Conservation (phyloP, 2,113 vertebrate species). For the Micronycteris hirsuta region DNA sequence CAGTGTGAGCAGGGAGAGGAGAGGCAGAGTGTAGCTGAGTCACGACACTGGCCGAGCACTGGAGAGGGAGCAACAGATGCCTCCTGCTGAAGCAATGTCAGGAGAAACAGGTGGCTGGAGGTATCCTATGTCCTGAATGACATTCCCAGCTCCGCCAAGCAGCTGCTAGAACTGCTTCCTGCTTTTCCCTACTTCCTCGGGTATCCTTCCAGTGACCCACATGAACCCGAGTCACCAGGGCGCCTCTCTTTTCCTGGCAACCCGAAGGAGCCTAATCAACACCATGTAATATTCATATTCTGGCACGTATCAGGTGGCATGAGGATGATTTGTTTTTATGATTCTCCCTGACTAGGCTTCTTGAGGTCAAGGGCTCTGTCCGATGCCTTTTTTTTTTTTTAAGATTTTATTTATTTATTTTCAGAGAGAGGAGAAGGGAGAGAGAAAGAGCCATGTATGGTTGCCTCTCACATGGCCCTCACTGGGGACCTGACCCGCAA, state of each 20-base stretch:
- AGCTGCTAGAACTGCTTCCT: slow-evolving; percentile 56
- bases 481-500: no score
- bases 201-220: slow-evolving; percentile 4
- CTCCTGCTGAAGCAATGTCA: background rate
- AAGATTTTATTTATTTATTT: no score
- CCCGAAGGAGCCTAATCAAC: background rate
- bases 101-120: slow-evolving; percentile 61
- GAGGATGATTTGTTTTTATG: background rate
- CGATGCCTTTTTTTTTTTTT: background rate
- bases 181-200: slow-evolving; percentile 29
- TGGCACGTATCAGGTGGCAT: background rate
- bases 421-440: no score
- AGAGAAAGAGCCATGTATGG: no score
- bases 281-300: background rate
- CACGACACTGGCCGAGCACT: background rate
- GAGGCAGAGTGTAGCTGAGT: background rate
- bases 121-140: background rate
- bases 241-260: background rate
- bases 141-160: slow-evolving; percentile 28
- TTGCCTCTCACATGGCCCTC: no score
- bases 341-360: background rate
- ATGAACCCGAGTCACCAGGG: slow-evolving; percentile 5
- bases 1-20: background rate
- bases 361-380: background rate
- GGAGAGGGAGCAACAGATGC: background rate